Evolutionary conservation across 2,113 vertebrate genomes (phyloP).

Genomic region (Rhinogobius similis): DNA sequence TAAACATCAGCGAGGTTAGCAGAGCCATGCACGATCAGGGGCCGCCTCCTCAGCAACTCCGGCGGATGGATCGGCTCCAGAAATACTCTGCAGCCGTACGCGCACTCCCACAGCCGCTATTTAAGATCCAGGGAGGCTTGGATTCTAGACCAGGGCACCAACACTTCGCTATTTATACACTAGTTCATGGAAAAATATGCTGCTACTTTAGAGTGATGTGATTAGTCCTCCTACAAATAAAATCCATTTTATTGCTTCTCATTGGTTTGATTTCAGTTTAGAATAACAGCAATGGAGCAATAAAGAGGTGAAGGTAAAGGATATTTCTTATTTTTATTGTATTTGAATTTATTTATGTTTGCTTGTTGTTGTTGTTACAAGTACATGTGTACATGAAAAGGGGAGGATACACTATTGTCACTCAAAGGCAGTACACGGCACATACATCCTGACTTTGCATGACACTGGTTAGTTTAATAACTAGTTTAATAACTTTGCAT

Average conservation of each 20-base stretch:
- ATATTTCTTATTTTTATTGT: too few species aligned
- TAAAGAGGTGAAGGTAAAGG: not conserved
- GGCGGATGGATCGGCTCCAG: slow-evolving; percentile 17
- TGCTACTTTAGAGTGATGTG: not conserved
- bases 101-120: slow-evolving; percentile 26
- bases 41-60: slow-evolving; percentile 3
- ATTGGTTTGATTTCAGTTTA: not conserved
- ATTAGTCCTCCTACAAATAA: not conserved
- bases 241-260: not conserved
- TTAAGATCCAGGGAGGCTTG: slow-evolving; percentile 5
- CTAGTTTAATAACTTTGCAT: too few species aligned
- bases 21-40: slow-evolving; percentile 15
- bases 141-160: not conserved
- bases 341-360: too few species aligned
- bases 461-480: too few species aligned
- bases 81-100: slow-evolving; percentile 22
- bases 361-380: too few species aligned
- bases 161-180: not conserved
- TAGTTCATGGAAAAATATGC: not conserved
- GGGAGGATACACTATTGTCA: too few species aligned
- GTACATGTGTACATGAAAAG: too few species aligned
- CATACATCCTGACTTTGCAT: too few species aligned
- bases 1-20: not conserved
- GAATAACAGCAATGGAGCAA: not conserved
- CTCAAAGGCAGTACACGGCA: too few species aligned